Evolutionary conservation across 2,888 invertebrate species (phyloP).

Genomic region (Ochropleura leucogaster): DNA sequence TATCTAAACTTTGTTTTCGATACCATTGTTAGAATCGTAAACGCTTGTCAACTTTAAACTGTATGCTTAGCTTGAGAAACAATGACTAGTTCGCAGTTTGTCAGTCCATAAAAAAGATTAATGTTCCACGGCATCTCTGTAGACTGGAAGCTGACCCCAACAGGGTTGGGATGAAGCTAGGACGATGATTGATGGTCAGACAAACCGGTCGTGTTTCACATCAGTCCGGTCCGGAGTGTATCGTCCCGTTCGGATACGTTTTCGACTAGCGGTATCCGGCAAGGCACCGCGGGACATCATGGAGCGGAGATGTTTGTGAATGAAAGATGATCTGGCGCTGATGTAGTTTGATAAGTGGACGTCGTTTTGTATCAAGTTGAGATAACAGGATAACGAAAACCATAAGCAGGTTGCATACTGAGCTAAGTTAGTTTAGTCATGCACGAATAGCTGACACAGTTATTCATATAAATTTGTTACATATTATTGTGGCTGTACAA

Average conservation of each 20-base stretch:
- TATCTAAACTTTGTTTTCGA: too few species aligned
- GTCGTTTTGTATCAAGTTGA: not conserved
- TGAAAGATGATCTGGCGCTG: conserved; percentile 34
- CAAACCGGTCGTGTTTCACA: conserved; percentile 23
- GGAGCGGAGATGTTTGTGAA: conserved; percentile 39
- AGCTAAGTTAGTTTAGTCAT: too few species aligned
- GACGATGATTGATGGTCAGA: conserved; percentile 47
- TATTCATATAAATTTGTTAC: too few species aligned
- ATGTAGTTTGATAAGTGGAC: conserved; percentile 27
- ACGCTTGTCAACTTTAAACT: not conserved
- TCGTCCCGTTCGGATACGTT: conserved; percentile 12
- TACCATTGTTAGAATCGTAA: not conserved
- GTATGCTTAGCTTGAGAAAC: not conserved
- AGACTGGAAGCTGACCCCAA: conserved; percentile 39
- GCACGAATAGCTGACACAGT: too few species aligned
- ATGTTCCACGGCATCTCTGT: conserved; percentile 13
- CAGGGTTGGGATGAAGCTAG: not conserved
- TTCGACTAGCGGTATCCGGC: conserved; percentile 33
- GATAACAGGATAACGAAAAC: not conserved
- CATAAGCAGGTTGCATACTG: not conserved
- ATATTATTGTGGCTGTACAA: too few species aligned
- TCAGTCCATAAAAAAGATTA: conserved; percentile 20
- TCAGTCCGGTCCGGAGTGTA: conserved; percentile 10
- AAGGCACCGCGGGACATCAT: conserved; percentile 30
- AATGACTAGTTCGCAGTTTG: conserved; percentile 14